Percentiles rank a stretch among this genome's conserved stretches.
Conservation (phyloP, 2,888 invertebrate species). For the Morpho achilles region DNA sequence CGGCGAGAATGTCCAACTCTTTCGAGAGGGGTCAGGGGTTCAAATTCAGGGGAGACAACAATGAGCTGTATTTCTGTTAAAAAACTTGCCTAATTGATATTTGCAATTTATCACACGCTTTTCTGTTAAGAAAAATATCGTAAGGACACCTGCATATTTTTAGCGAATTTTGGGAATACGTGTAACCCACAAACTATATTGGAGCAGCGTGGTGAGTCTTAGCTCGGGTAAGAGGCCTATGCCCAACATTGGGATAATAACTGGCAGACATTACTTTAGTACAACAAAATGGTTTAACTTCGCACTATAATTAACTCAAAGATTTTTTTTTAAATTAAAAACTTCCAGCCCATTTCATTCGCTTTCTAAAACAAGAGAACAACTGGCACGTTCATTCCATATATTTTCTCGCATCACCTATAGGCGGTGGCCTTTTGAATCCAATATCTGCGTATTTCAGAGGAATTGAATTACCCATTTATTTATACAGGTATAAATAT, state of each 20-base stretch:
- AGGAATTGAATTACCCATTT: not conserved
- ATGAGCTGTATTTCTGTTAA: not conserved
- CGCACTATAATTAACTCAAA: too few relatives aligned
- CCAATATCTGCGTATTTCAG: constrained; percentile 9
- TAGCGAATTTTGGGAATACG: not conserved
- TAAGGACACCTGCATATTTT: too few relatives aligned
- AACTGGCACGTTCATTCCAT: constrained; percentile 5
- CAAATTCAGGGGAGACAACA: not conserved
- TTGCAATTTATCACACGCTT: too few relatives aligned
- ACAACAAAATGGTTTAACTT: too few relatives aligned
- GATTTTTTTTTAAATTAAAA: not conserved
- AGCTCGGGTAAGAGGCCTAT: too few relatives aligned
- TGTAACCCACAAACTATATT: not conserved
- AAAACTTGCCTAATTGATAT: not conserved
- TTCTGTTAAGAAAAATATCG: too few relatives aligned
- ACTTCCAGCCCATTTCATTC: constrained; percentile 3
- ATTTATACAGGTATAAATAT: too few relatives aligned
- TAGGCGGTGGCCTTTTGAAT: constrained; percentile 3
- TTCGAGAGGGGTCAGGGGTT: too few relatives aligned
- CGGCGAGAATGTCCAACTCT: too few relatives aligned
- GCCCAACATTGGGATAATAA: too few relatives aligned
- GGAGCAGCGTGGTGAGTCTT: too few relatives aligned
- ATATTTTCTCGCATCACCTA: not conserved
- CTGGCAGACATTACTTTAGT: too few relatives aligned
- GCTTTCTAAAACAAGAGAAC: constrained; percentile 2